Evolutionary conservation across 1,140 invertebrate species (phyloP), one percentile per base, ranked within the genome.

Genomic region (Rhyacophila brunnea): DNA sequence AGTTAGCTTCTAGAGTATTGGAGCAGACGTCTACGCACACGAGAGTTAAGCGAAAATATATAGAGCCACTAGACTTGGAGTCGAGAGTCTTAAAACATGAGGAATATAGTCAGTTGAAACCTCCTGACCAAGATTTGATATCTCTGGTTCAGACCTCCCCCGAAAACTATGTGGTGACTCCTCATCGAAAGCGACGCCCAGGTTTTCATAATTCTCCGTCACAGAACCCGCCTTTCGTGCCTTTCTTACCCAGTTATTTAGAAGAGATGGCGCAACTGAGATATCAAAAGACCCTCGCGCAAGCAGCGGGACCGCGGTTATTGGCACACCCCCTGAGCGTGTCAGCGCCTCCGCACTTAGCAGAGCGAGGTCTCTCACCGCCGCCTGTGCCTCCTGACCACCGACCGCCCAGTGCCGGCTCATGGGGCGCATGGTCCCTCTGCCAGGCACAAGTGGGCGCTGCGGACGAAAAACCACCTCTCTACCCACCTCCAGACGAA

Each of bases 191-290:
- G 74, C 79, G 90, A 72, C 77, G 89, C 68, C 89, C 89, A 1
- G 90, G 90, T 18, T 92, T 92, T 69, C 88, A 91, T 66, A 92
- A 91, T 67, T 86, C 89, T 6, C 90, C 90, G 6, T 86, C 88
- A 43, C 89, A 92, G 68, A 92, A 92, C 74, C 87, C 89, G 45
- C 88, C 89, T 10, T 92, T 92, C 68, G 89, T 91, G 38, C 88
- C 89, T 18, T 91, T 90, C 69, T 82, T 83, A 34, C 85, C 85
- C 14, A 86, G 83, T 60, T 85, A 87, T 64, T 73, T 88, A 46
- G 86, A 88, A 68, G 86, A 88, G 64, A 79, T 79, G 69, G 71
- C 74, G 11, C 75, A 78, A 42, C 64, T 79, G 45, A 69, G 77
- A 57, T 79, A 78, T 53, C 70, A 73, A 19, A 75, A 78, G 68